Percentiles rank a stretch among this genome's conserved stretches.
Conservation (phyloP, 2,888 invertebrate species). For the Stenotaenia linearis region DNA sequence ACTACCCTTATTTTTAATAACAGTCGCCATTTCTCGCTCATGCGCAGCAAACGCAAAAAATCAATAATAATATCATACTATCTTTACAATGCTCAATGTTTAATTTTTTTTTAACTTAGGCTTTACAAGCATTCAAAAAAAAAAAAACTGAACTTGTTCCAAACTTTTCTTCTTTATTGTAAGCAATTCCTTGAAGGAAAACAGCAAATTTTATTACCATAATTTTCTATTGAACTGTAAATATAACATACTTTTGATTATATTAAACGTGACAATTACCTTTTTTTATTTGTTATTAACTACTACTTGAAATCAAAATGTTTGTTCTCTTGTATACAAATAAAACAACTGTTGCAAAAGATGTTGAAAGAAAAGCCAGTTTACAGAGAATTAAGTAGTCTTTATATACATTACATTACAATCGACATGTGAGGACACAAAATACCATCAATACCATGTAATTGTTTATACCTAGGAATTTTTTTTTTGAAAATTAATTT, state of each 20-base stretch:
- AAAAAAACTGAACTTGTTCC: no score
- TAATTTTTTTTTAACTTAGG: no score
- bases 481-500: slow-evolving; percentile 3
- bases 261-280: slow-evolving; percentile 30
- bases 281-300: slow-evolving; percentile 3
- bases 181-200: slow-evolving; percentile 21
- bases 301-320: slow-evolving; percentile 6
- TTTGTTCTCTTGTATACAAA: not conserved
- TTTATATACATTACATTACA: slow-evolving; percentile 31
- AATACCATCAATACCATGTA: slow-evolving; percentile 12
- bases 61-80: not conserved
- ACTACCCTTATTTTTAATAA: not conserved
- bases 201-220: slow-evolving; percentile 33
- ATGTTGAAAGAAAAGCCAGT: slow-evolving; percentile 26
- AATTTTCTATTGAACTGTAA: slow-evolving; percentile 31
- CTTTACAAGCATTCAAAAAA: no score
- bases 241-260: slow-evolving; percentile 31
- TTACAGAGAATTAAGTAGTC: slow-evolving; percentile 29
- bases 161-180: not conserved
- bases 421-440: slow-evolving; percentile 27
- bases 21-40: not conserved
- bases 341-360: not conserved
- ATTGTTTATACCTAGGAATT: not conserved
- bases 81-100: not conserved
- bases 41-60: not conserved